Conservation (phyloP, 2,797 vertebrate genomes). For the Leptoclinus maculatus region DNA sequence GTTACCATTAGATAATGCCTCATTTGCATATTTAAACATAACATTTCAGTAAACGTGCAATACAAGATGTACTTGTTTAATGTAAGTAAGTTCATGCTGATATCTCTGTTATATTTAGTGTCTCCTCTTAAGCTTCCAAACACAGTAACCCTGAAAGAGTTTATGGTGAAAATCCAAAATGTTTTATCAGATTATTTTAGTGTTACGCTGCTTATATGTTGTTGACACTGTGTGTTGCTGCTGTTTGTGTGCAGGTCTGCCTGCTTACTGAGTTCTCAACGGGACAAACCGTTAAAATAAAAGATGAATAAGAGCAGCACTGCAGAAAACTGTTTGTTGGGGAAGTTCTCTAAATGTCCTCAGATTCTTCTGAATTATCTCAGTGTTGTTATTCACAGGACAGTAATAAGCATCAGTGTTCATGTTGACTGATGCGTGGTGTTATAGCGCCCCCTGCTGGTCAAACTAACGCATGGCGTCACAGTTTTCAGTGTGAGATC, state of each 20-base stretch:
- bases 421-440: neutral
- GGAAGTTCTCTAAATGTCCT: neutral
- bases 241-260: neutral
- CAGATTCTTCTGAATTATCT: neutral
- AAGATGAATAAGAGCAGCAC: neutral
- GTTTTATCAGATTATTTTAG: neutral
- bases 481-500: neutral
- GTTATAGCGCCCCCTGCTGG: slow-evolving; percentile 74
- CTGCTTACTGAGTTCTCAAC: neutral
- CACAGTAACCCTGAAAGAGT: neutral
- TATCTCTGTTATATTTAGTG: no score
- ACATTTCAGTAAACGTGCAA: neutral
- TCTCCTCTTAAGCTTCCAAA: neutral
- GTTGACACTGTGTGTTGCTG: no score
- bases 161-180: no score
- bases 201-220: neutral
- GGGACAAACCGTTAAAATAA: neutral
- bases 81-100: neutral
- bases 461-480: slow-evolving; percentile 7
- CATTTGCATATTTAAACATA: neutral
- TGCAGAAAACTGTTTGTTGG: neutral
- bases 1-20: neutral
- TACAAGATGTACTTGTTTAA: neutral
- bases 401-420: neutral
- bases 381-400: neutral